phyloP scores from a whole-genome alignment of 2,113 vertebrate genomes.

The Agapornis roseicollis region DNA sequence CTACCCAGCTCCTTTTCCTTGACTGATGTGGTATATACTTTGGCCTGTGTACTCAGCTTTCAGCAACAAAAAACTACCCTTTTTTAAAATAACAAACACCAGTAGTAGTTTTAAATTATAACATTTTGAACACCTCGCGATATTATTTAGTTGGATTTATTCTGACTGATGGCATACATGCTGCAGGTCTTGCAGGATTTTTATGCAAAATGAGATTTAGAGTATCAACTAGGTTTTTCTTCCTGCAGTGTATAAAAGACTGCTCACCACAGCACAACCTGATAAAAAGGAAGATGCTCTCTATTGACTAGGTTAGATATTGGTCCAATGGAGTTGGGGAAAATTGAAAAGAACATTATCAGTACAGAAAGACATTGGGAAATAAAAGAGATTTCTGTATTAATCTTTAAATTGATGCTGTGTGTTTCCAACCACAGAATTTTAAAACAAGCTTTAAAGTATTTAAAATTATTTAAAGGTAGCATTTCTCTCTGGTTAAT shows the following conservation, averaged over 20 bases:
- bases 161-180: neutral
- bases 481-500: neutral
- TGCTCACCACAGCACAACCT: neutral
- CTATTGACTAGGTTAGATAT: neutral
- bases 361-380: neutral
- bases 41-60: neutral
- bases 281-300: neutral
- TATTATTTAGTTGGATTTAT: neutral
- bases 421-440: neutral
- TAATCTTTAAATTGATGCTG: neutral
- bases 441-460: neutral
- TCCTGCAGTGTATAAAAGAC: neutral
- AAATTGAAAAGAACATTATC: neutral
- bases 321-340: neutral
- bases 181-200: neutral
- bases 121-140: neutral
- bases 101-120: slow-evolving; percentile 1
- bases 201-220: slow-evolving; percentile 10
- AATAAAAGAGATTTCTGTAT: neutral
- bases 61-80: neutral
- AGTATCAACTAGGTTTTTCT: neutral
- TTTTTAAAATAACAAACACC: neutral
- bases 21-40: neutral
- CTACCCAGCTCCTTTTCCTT: neutral
- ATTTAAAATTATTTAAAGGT: neutral